A percentile compares a stretch with the other conserved stretches of the same genome.
Evolutionary conservation across 2,888 invertebrate genomes (phyloP).

Genomic region (Helicoverpa assulta): DNA sequence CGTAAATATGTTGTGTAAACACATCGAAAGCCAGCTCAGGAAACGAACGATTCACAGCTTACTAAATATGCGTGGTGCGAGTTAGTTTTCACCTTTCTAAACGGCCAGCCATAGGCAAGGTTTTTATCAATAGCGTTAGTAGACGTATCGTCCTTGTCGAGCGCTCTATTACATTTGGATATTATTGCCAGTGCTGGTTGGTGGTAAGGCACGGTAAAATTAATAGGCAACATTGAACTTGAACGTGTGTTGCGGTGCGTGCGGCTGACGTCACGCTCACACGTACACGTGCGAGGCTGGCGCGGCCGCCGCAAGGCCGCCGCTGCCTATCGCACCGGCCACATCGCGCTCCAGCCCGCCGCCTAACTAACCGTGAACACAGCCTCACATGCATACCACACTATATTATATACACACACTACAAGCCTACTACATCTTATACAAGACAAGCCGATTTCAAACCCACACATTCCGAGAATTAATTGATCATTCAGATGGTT

Average conservation of each 20-base stretch:
- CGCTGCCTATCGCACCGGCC: conserved; percentile 74
- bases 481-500: conserved; percentile 26
- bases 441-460: conserved; percentile 28
- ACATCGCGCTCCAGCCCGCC: conserved; percentile 59
- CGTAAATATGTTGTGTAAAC: conserved; percentile 49
- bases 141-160: conserved; percentile 55
- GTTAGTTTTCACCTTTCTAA: conserved; percentile 58
- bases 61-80: conserved; percentile 38
- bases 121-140: conserved; percentile 32
- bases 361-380: conserved; percentile 68
- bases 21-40: conserved; percentile 33
- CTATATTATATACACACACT: conserved; percentile 31
- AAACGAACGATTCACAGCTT: conserved; percentile 38
- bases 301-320: conserved; percentile 74
- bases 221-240: conserved; percentile 89
- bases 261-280: conserved; percentile 80
- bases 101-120: conserved; percentile 26
- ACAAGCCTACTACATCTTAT: conserved; percentile 4
- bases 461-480: conserved; percentile 13
- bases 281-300: conserved; percentile 72
- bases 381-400: conserved; percentile 54
- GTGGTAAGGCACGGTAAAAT: conserved; percentile 78
- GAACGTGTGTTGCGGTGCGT: conserved; percentile 81
- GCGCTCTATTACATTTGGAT: conserved; percentile 42
- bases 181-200: conserved; percentile 61